phyloP scores from a whole-genome alignment of 2,113 vertebrate genomes.

The Bufo gargarizans region DNA sequence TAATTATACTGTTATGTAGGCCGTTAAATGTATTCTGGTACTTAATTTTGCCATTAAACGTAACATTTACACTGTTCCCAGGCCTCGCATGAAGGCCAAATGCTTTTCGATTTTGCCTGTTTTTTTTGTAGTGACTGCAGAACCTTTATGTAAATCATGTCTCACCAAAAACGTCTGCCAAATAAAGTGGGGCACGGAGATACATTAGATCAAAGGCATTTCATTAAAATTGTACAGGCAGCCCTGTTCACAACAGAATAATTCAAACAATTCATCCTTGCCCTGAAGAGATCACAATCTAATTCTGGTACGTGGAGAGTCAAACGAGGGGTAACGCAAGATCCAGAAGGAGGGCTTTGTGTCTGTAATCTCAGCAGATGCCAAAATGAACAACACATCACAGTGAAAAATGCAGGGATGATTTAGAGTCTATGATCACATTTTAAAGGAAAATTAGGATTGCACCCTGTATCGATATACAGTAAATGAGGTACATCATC shows the following conservation, averaged over 20 bases:
- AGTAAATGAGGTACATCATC: not conserved
- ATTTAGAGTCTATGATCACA: slow-evolving; percentile 15
- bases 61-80: slow-evolving; percentile 59
- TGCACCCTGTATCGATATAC: not conserved
- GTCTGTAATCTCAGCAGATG: slow-evolving; percentile 28
- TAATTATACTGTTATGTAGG: slow-evolving; percentile 58
- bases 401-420: slow-evolving; percentile 2
- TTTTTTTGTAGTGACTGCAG: not conserved
- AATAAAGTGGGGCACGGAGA: slow-evolving; percentile 53
- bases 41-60: slow-evolving; percentile 58
- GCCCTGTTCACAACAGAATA: slow-evolving; percentile 36
- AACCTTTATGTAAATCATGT: slow-evolving; percentile 43
- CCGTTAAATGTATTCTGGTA: slow-evolving; percentile 58
- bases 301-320: slow-evolving; percentile 22
- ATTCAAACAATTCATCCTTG: slow-evolving; percentile 44
- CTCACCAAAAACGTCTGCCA: slow-evolving; percentile 49
- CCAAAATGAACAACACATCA: slow-evolving; percentile 24
- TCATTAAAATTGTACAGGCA: slow-evolving; percentile 50
- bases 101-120: slow-evolving; percentile 44
- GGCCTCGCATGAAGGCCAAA: slow-evolving; percentile 51
- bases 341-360: slow-evolving; percentile 21
- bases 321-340: slow-evolving; percentile 14
- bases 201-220: slow-evolving; percentile 53
- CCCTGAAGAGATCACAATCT: slow-evolving; percentile 56
- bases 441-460: not conserved